Percentiles rank a stretch among this genome's conserved stretches.
These are phyloP conservation scores for Chaunax sp. DNA, from an alignment of 2,797 vertebrate genomes.

Conservation along the genomic window DNA sequence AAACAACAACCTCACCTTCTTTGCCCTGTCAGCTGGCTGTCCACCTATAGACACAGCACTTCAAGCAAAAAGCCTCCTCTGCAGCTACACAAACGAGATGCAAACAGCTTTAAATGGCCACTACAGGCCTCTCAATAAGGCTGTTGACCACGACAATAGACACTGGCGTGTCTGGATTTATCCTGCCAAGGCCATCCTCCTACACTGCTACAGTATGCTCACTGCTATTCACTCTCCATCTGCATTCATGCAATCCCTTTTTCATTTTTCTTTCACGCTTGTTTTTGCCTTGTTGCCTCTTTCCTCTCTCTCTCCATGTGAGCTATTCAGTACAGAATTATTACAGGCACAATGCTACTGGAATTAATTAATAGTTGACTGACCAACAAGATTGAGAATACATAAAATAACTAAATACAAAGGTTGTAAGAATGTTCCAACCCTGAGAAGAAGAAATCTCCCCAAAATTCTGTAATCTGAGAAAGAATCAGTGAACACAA, in stretches of 20 bases:
- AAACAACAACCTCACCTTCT: neutral
- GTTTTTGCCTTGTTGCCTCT: neutral
- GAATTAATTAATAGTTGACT: too few species aligned
- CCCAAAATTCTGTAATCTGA: neutral
- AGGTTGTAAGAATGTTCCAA: too few species aligned
- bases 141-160: neutral
- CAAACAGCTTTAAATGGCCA: neutral
- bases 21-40: neutral
- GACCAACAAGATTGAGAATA: too few species aligned
- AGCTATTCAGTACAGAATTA: neutral
- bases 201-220: neutral
- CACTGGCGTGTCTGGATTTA: neutral
- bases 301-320: too few species aligned
- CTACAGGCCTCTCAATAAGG: neutral
- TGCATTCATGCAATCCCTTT: too few species aligned
- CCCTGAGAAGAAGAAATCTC: too few species aligned
- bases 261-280: neutral
- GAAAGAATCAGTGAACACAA: neutral
- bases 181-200: neutral
- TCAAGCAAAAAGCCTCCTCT: neutral
- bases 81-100: neutral
- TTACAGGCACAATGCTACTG: too few species aligned
- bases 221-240: slow-evolving; percentile 6
- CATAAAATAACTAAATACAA: too few species aligned
- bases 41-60: neutral